A percentile compares a stretch with the other conserved stretches of the same genome.
These are phyloP conservation scores for Lepidochrysops patricia DNA, from an alignment of 2,888 invertebrate genomes.

Conservation along the genomic window DNA sequence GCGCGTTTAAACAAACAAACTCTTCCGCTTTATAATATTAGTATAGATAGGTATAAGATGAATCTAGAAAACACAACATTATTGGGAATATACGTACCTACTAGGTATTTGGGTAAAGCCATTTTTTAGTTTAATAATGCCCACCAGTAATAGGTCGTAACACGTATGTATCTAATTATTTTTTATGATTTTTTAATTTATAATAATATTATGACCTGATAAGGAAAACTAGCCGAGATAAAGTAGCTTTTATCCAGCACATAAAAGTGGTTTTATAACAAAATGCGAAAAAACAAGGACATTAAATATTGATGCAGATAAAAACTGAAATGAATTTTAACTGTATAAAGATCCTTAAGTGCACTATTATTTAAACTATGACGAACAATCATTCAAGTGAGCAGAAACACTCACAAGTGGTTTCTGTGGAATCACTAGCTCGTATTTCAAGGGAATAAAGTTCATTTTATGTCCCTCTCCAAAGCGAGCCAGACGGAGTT, in stretches of 20 bases:
- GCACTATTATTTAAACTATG: not conserved
- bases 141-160: too few species aligned
- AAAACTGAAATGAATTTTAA: not conserved
- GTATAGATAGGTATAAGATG: too few species aligned
- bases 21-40: too few species aligned
- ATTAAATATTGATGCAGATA: not conserved
- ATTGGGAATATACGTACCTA: too few species aligned
- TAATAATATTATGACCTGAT: too few species aligned
- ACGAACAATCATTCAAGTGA: slow-evolving; percentile 11
- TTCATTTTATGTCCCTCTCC: slow-evolving; percentile 30
- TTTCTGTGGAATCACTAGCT: not conserved
- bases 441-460: slow-evolving; percentile 18
- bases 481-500: slow-evolving; percentile 46
- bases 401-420: not conserved
- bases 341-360: slow-evolving; percentile 11
- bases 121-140: too few species aligned
- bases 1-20: too few species aligned
- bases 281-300: not conserved
- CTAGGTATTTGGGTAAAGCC: too few species aligned
- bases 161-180: too few species aligned
- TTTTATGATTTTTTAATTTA: too few species aligned
- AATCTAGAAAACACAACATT: too few species aligned
- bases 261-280: not conserved
- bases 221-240: too few species aligned
- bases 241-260: not conserved